Percentiles rank a stretch among this genome's conserved stretches.
Conservation (phyloP, 64 coral and sea anemone genomes). For the Pocillopora verrucosa region DNA sequence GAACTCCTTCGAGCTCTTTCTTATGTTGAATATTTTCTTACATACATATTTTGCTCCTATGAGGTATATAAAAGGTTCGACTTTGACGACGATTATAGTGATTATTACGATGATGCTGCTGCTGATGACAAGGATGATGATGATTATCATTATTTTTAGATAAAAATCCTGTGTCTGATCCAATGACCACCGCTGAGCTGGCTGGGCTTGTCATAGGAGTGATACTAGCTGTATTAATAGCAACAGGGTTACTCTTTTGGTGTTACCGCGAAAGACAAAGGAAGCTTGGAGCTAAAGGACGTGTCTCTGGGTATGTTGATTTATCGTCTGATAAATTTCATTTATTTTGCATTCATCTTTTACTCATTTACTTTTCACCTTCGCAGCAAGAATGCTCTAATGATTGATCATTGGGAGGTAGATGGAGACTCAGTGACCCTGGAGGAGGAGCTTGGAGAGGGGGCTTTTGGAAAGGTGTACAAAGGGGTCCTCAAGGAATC, state of each 20-base stretch:
- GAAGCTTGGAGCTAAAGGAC: neutral
- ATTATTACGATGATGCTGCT: no score
- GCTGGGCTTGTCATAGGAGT: constrained; percentile 5
- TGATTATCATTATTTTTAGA: neutral
- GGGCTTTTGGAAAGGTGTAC: constrained; percentile 56
- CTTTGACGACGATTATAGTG: no score
- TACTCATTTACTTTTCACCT: no score
- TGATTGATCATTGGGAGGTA: constrained; percentile 41
- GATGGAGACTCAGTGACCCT: neutral
- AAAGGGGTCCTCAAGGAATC: constrained; percentile 5
- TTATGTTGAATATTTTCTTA: no score
- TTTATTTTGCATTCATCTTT: neutral
- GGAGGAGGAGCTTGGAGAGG: constrained; percentile 34
- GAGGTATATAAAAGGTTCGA: no score
- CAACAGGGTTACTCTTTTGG: neutral
- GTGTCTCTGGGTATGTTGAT: neutral
- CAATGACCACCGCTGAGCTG: neutral
- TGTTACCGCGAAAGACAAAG: neutral
- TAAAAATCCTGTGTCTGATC: neutral
- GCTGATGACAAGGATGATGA: no score
- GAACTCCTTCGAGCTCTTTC: no score
- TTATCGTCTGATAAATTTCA: no score
- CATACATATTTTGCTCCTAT: no score
- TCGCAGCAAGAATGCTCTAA: neutral
- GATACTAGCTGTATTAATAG: neutral